Evolutionary conservation across 2,797 vertebrate species (phyloP).

Genomic region (Nothura maculosa): DNA sequence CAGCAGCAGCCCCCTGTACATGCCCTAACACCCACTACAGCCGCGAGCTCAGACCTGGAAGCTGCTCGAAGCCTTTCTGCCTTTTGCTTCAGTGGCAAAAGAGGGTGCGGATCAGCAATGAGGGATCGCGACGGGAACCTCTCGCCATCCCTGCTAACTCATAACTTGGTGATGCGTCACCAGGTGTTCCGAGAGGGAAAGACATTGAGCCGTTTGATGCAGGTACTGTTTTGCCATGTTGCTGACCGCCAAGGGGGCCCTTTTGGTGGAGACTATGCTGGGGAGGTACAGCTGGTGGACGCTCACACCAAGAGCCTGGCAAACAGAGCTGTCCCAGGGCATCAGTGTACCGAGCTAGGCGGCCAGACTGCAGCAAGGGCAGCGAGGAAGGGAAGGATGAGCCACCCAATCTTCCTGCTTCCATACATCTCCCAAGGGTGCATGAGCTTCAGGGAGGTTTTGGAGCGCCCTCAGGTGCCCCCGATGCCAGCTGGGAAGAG

Average conservation of each 20-base stretch:
- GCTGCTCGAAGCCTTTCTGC: neutral
- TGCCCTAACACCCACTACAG: neutral
- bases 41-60: accelerated
- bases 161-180: accelerated
- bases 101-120: neutral
- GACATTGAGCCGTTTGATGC: neutral
- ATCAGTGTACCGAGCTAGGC: neutral
- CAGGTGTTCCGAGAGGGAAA: neutral
- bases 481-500: neutral
- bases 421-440: accelerated
- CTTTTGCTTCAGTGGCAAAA: neutral
- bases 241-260: neutral
- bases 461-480: accelerated
- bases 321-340: neutral
- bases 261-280: neutral
- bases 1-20: neutral
- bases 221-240: neutral
- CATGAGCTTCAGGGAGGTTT: neutral
- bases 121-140: neutral
- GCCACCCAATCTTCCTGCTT: neutral
- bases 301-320: neutral
- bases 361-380: neutral
- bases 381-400: conserved; percentile 32
- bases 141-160: accelerated
- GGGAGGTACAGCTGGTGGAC: neutral